Evolutionary conservation across 37 sponge, comb jelly and placozoan genomes (phyloP).

Genomic region (Mnemiopsis leidyi): DNA sequence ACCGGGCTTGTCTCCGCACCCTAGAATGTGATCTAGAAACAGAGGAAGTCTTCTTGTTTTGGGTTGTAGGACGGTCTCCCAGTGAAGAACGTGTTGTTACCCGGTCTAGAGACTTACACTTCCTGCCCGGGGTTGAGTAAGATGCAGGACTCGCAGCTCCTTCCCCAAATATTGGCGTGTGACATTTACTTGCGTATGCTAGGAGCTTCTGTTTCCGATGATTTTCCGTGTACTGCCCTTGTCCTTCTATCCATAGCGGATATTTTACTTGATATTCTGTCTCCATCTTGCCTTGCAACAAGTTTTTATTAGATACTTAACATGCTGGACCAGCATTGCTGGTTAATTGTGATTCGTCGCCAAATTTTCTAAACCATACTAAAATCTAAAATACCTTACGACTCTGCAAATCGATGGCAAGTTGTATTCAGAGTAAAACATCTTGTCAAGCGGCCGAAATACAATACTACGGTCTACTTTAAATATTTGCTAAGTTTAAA

Average conservation of each 20-base stretch:
- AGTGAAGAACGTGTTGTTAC: background rate
- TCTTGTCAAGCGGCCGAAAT: too few species aligned
- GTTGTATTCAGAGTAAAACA: too few species aligned
- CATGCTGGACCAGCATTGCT: too few species aligned
- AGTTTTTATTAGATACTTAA: too few species aligned
- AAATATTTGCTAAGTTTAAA: too few species aligned
- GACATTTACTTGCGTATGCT: slow-evolving; percentile 40
- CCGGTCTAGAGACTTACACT: background rate
- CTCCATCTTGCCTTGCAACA: background rate
- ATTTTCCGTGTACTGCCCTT: background rate
- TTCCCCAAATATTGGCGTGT: slow-evolving; percentile 55
- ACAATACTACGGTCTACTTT: too few species aligned
- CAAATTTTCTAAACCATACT: too few species aligned
- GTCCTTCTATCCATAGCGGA: slow-evolving; percentile 51
- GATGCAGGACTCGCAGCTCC: background rate
- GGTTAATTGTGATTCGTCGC: too few species aligned
- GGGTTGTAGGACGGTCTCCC: background rate
- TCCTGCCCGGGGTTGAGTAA: background rate
- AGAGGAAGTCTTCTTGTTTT: background rate
- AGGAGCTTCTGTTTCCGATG: background rate
- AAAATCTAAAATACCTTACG: too few species aligned
- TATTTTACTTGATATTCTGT: background rate
- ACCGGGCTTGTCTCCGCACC: background rate
- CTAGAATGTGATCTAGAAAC: background rate
- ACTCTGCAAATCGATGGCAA: too few species aligned